Conservation (phyloP, 2,888 invertebrate genomes). For the Nomada goodeniana region DNA sequence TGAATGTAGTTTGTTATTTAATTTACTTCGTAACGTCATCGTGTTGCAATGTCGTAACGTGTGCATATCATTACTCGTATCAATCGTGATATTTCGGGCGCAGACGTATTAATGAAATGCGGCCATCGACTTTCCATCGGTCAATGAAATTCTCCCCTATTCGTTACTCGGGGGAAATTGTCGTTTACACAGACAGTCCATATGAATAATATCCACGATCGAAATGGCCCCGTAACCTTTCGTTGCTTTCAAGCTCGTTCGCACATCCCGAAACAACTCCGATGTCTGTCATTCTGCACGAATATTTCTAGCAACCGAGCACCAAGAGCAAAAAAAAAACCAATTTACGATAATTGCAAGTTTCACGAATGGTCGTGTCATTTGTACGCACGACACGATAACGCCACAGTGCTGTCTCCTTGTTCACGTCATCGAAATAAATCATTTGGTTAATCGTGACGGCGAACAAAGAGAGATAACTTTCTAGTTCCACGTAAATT, state of each 20-base stretch:
- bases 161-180: conserved; percentile 5
- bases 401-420: background rate
- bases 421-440: conserved; percentile 50
- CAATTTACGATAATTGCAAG: no score
- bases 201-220: conserved; percentile 21
- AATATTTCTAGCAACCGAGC: background rate
- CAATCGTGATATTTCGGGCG: background rate
- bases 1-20: no score
- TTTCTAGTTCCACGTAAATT: conserved; percentile 6
- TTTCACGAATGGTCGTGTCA: background rate
- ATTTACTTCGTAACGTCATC: background rate
- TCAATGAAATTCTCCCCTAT: conserved; percentile 11
- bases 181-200: conserved; percentile 14
- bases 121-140: conserved; percentile 8
- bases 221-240: conserved; percentile 25
- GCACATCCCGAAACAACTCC: background rate
- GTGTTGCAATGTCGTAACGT: background rate
- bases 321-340: no score
- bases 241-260: background rate
- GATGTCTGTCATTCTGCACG: no score
- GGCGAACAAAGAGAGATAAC: conserved; percentile 38
- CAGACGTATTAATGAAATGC: background rate
- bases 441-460: conserved; percentile 32
- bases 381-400: background rate
- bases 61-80: background rate